Conservation (phyloP, 1,140 invertebrate species). For the Zaprionus inermis region DNA sequence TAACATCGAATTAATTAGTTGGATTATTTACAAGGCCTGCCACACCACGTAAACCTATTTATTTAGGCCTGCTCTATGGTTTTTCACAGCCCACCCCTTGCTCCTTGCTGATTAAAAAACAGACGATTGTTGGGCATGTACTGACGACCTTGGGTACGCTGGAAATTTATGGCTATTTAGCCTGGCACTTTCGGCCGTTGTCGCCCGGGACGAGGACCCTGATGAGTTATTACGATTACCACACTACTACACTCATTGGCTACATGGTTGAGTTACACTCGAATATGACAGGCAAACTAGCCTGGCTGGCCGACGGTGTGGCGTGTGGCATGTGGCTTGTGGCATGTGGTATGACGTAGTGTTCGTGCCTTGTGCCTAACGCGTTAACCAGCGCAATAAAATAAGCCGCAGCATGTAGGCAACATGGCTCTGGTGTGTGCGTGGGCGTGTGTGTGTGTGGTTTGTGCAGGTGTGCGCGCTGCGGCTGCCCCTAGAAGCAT, state of each 20-base stretch:
- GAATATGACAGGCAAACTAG: slow-evolving; percentile 22
- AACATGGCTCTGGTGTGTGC: neutral
- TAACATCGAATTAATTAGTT: slow-evolving; percentile 76
- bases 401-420: slow-evolving; percentile 45
- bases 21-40: slow-evolving; percentile 68
- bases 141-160: slow-evolving; percentile 37
- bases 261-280: slow-evolving; percentile 19
- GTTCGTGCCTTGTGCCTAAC: slow-evolving; percentile 18
- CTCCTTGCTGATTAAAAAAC: neutral
- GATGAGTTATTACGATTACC: slow-evolving; percentile 75
- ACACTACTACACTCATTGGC: slow-evolving; percentile 44
- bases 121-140: neutral
- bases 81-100: neutral
- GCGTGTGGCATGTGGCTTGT: slow-evolving; percentile 22
- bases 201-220: slow-evolving; percentile 18
- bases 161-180: slow-evolving; percentile 72
- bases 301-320: neutral
- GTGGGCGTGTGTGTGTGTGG: slow-evolving; percentile 10
- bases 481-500: slow-evolving; percentile 36
- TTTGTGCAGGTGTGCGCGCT: slow-evolving; percentile 21
- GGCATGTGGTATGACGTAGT: slow-evolving; percentile 25
- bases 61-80: slow-evolving; percentile 53
- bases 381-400: slow-evolving; percentile 68
- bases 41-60: slow-evolving; percentile 73
- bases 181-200: slow-evolving; percentile 60